Percentiles rank a stretch among this genome's conserved stretches.
Evolutionary conservation across 2,797 vertebrate genomes (phyloP).

Genomic region (Streptopelia turtur): DNA sequence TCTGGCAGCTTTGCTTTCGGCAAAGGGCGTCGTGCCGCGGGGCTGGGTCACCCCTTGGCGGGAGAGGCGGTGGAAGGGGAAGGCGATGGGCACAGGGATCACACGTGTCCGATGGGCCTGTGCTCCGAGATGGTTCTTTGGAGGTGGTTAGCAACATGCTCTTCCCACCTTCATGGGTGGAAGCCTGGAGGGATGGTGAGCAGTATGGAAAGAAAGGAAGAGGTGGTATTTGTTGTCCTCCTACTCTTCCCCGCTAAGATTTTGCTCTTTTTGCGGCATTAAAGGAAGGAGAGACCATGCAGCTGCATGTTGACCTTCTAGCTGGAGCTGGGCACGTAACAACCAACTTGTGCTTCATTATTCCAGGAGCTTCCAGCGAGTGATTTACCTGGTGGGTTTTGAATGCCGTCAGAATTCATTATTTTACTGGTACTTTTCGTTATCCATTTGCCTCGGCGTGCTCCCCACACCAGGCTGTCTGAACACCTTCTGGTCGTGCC

Average conservation of each 20-base stretch:
- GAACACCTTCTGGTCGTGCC: constrained; percentile 36
- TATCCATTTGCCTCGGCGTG: background rate
- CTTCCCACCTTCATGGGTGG: background rate
- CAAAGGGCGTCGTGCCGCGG: accelerated
- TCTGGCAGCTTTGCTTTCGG: background rate
- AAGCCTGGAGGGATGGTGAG: background rate
- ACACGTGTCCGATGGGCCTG: accelerated
- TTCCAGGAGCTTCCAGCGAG: background rate
- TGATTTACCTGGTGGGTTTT: background rate
- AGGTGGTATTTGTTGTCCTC: background rate
- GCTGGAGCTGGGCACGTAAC: background rate
- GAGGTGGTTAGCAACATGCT: background rate
- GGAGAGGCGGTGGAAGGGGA: background rate
- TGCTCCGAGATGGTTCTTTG: background rate
- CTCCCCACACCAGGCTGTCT: background rate
- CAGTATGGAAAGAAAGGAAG: background rate
- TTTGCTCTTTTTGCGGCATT: background rate
- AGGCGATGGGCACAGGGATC: background rate
- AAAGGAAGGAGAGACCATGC: background rate
- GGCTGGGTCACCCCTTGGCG: background rate
- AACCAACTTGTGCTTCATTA: background rate
- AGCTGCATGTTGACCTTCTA: background rate
- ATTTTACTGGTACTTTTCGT: background rate
- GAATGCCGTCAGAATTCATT: background rate
- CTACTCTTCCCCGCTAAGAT: background rate